Evolutionary conservation across 2,888 invertebrate species (phyloP), one percentile per base, ranked within the genome.

Genomic region (Nomada ruficornis): DNA sequence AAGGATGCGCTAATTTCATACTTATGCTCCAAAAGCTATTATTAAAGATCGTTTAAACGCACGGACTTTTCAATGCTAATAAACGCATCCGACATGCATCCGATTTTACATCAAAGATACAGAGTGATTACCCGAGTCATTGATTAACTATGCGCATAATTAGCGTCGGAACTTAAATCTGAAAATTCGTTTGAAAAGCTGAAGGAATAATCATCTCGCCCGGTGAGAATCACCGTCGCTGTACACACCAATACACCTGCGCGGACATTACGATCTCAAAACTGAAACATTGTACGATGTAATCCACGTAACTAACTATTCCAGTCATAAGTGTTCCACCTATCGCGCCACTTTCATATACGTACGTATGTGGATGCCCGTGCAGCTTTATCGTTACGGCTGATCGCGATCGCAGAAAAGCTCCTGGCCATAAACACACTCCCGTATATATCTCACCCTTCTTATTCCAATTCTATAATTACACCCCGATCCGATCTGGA

Each of bases 401-500:
- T 20, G 18, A 69, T 57, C 26, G 2, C 20, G 29, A 59, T 47
- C n/a, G 55, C 29, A 55, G 54, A 20, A 54, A 68, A 59, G 9
- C 70, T 71, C 26, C 47, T 47, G 29, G 29, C 59, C 29, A 20
- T 70, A 60, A 60, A 60, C 59, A 50, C 70, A 10, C 18, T 60
- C 44, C 13, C 26, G 44, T 10, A 9, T 23, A n/a, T 1, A 29
- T 55, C 44, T 15, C 55, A n/a, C 20, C 29, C 55, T 69, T 57
- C 59, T 75, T 60, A 50, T 70, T 72, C 57, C 52, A 55, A 65
- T 75, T 76, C 70, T 65, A 57, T 80, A 74, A 76, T 82, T 75
- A 44, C 26, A 42, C 23, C 44, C 15, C 59, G 59, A 70, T 54
- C 11, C 18, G 54, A 73, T 73, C 70, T 20, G 50, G 44, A 57